Evolutionary conservation across 2,888 invertebrate genomes (phyloP).

Genomic region (Orthonychiurus folsomi): DNA sequence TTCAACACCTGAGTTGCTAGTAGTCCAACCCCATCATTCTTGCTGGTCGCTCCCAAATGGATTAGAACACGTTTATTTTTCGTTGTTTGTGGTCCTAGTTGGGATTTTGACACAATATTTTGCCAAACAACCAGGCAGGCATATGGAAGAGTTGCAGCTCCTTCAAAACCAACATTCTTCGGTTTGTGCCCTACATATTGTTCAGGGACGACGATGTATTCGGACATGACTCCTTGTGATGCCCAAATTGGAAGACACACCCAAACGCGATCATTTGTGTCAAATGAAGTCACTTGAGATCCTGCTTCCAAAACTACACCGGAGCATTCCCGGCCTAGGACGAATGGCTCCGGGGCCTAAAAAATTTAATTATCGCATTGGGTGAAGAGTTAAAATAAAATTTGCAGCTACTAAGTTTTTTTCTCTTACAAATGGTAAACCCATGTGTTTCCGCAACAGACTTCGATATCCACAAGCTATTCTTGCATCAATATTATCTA

Average conservation of each 20-base stretch:
- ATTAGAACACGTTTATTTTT: conserved; percentile 37
- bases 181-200: conserved; percentile 49
- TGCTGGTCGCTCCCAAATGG: conserved; percentile 37
- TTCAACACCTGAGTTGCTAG: conserved; percentile 36
- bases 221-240: conserved; percentile 35
- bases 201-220: conserved; percentile 34
- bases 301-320: conserved; percentile 56
- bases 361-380: too few species aligned
- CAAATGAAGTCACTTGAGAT: conserved; percentile 51
- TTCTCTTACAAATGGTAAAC: too few species aligned
- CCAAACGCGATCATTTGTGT: conserved; percentile 58
- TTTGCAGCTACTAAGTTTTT: too few species aligned
- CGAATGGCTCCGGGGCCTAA: too few species aligned
- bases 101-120: conserved; percentile 26
- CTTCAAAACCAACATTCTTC: conserved; percentile 52
- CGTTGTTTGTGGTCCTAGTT: conserved; percentile 26
- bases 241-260: conserved; percentile 52
- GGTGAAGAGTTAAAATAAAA: too few species aligned
- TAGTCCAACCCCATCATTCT: conserved; percentile 39
- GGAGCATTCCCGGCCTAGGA: conserved; percentile 55
- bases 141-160: conserved; percentile 54
- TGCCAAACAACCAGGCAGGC: conserved; percentile 52
- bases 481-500: conserved; percentile 53
- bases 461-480: conserved; percentile 52
- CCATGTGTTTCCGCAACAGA: background rate